Base-by-base conservation (phyloP, 2,888 invertebrate species). In the Nomada lathburiana region DNA sequence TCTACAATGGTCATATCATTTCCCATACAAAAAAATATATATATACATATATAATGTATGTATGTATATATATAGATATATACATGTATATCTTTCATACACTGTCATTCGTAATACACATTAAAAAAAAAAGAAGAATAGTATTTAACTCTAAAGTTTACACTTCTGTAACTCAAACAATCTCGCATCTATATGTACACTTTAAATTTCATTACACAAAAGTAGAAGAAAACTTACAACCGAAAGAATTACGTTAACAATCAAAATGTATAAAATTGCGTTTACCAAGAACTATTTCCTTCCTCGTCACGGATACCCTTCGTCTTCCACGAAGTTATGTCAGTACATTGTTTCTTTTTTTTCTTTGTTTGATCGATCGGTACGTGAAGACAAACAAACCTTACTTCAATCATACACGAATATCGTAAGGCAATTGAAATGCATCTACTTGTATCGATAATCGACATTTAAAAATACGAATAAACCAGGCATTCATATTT, bases 391-490 rank as follows among this genome's bases (percentile, higher is more conserved):
- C 52, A 62, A 80, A 76, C 59, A 47, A 70, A 65, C 64, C 76
- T 69, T 76, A 65, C 64, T 70, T 76, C 57, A 75, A 79, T 76
- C 47, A 64, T 76, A 76, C 53, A 79, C 64, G 76, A 76, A 79
- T 79, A 76, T 59, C 23, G 59, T 76, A 76, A 79, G 76, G 78
- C 75, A 75, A 75, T 78, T 75, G 68, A 79, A 75, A 79, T 69
- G 64, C 76, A 36, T 76, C 70, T 71, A 70, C 62, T 73, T 67
- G 67, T 62, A 70, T 76, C 50, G 77, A 57, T 68, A 73, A 72
- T 42, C 70, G 71, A 68, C 59, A 36, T 78, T 68, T 44, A 68
- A 73, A 73, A 79, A 80, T 76, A 78, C 44, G 55, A 65, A 59
- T 44, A 65, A 78, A 75, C 47, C 74, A 75, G 60, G 65, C 73